Base-by-base conservation (phyloP, 2,797 vertebrate genomes). In the Acanthurus lineatus region DNA sequence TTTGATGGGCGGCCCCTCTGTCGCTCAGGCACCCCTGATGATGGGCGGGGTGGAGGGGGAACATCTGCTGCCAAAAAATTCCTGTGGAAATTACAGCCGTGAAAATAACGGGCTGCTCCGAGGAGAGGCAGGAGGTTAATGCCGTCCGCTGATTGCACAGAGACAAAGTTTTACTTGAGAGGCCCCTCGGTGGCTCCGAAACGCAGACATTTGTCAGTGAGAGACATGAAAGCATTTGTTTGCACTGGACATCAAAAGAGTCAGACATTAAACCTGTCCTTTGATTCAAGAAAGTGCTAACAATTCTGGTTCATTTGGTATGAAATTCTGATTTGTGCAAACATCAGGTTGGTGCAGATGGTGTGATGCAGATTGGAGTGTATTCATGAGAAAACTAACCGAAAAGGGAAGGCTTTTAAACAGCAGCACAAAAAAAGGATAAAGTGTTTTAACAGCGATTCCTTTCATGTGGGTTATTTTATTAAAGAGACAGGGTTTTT, bases 1-100 rank as follows among this genome's bases (percentile, higher is more conserved):
- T 93, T 91, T 94, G 90, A 94, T 93, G 92, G 86, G 84, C 74
- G 61, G 69, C 77, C 88, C 86, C 85, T 89, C 86, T 85, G 89
- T 86, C 52, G 49, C 61, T 32, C 52, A 11, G 71, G 69, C 79
- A 72, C 67, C 81, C 19, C 51, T 60, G 82, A 84, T 54, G 73
- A 83, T 65, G 81, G 79, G 71, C 51, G 67, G 73, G 73, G 59
- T 71, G 53, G 75, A 82, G 54, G 69, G 69, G 69, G 86, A 92
- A 91, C 93, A 94, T 92, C 93, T 94, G 92, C 88, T 89, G 89
- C 86, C 72, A 53, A 56, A 70, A 75, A 83, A 69, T 22, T 66
- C 64, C 62, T 35, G 67, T 65, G 58, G 66, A 85, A 87, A 86
- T 77, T 40, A 77, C 3, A 40, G 35, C 52, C 40, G 72, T 52